phyloP scores from a whole-genome alignment of 2,797 vertebrate species.

The Diglossa cyanea region DNA sequence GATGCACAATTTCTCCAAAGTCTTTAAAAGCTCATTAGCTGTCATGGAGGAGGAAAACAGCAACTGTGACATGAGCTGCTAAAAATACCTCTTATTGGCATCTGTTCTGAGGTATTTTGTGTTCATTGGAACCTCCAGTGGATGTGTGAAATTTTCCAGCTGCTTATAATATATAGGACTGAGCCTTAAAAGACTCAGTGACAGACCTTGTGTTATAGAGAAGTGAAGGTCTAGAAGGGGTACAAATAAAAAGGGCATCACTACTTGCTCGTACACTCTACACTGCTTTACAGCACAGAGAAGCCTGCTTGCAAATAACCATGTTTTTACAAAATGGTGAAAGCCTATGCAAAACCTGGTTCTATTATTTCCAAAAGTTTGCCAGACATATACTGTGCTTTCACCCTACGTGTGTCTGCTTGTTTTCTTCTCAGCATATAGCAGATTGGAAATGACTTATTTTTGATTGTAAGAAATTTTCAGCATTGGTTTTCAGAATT shows the following conservation, averaged over 20 bases:
- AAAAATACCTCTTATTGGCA: slow-evolving; percentile 77
- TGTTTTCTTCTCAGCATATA: not conserved
- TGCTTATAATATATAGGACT: slow-evolving; percentile 60
- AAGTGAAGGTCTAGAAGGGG: not conserved
- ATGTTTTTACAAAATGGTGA: not conserved
- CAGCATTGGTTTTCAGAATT: not conserved
- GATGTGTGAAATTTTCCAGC: slow-evolving; percentile 76
- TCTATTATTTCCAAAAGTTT: not conserved
- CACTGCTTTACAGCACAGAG: not conserved
- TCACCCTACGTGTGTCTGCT: not conserved
- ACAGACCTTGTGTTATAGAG: not conserved
- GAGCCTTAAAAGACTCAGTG: slow-evolving; percentile 47
- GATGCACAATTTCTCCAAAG: slow-evolving; percentile 45
- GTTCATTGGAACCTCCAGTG: slow-evolving; percentile 67
- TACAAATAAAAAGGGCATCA: not conserved
- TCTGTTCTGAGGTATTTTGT: slow-evolving; percentile 66
- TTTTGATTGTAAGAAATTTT: not conserved
- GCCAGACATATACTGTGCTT: not conserved
- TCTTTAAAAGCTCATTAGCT: slow-evolving; percentile 65
- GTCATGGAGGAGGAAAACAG: slow-evolving; percentile 66
- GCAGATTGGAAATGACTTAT: not conserved
- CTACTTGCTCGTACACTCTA: not conserved
- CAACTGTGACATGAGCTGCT: slow-evolving; percentile 68
- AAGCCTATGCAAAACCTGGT: not conserved
- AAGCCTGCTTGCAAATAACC: not conserved